Percentiles rank a stretch among this genome's conserved stretches.
These are phyloP conservation scores for Tribolium castaneum DNA, from an alignment of 1,140 invertebrate species.

Conservation along the genomic window DNA sequence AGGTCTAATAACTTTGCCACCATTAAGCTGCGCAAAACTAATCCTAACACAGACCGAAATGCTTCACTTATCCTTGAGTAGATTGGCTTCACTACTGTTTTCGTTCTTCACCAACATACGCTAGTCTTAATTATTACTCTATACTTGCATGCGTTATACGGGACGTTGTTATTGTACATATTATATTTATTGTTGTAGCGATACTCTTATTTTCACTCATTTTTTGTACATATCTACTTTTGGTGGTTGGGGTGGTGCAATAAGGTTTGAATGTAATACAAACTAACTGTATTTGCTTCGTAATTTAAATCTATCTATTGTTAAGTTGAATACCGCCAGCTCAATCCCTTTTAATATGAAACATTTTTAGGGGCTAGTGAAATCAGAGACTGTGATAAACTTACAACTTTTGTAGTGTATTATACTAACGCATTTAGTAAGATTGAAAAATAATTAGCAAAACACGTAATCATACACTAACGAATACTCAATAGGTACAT, in stretches of 20 bases:
- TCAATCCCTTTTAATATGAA: conserved; percentile 25
- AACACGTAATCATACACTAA: background rate
- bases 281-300: conserved; percentile 58
- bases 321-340: conserved; percentile 22
- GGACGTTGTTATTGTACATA: conserved; percentile 31
- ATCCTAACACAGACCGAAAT: conserved; percentile 84
- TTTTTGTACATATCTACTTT: conserved; percentile 37
- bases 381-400: conserved; percentile 46
- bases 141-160: background rate
- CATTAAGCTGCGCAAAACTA: conserved; percentile 85
- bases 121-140: conserved; percentile 38
- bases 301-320: conserved; percentile 14
- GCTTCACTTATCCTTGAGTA: conserved; percentile 74
- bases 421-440: conserved; percentile 47
- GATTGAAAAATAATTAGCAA: conserved; percentile 29
- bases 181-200: background rate
- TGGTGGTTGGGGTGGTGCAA: conserved; percentile 63
- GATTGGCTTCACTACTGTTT: conserved; percentile 1
- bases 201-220: background rate
- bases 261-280: conserved; percentile 53
- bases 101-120: background rate
- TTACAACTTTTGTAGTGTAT: conserved; percentile 20
- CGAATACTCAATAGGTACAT: background rate
- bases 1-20: conserved; percentile 86
- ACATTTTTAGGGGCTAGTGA: conserved; percentile 10